Conservation (phyloP, 2,113 vertebrate genomes). For the Phyllostomus hastatus region DNA sequence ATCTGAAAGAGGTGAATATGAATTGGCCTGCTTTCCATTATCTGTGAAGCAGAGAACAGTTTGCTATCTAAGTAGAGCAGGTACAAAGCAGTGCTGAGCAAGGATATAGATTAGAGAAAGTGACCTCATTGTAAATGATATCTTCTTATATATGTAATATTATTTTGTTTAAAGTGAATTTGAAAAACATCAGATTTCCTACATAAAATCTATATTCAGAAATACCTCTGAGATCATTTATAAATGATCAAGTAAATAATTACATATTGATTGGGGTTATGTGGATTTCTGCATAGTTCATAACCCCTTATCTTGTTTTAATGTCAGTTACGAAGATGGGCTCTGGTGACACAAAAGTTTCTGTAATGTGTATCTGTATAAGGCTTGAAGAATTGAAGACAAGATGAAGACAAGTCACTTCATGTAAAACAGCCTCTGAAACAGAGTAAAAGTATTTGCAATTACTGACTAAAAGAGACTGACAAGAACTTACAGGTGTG, state of each 20-base stretch:
- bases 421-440: neutral
- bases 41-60: neutral
- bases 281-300: neutral
- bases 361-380: neutral
- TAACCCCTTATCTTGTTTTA: neutral
- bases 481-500: neutral
- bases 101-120: neutral
- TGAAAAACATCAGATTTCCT: neutral
- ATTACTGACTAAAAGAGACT: neutral
- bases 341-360: neutral
- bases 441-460: neutral
- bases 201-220: neutral
- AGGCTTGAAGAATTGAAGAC: neutral
- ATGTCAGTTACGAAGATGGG: neutral
- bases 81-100: neutral
- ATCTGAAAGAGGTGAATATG: conserved; percentile 9
- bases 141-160: neutral
- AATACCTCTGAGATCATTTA: neutral
- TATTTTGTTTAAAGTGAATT: neutral
- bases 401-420: neutral
- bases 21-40: neutral
- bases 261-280: neutral
- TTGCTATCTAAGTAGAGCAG: neutral
- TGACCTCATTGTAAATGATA: neutral
- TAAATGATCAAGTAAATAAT: neutral